Conservation (phyloP, 2,113 vertebrate species). For the Phylloscopus trochilus region DNA sequence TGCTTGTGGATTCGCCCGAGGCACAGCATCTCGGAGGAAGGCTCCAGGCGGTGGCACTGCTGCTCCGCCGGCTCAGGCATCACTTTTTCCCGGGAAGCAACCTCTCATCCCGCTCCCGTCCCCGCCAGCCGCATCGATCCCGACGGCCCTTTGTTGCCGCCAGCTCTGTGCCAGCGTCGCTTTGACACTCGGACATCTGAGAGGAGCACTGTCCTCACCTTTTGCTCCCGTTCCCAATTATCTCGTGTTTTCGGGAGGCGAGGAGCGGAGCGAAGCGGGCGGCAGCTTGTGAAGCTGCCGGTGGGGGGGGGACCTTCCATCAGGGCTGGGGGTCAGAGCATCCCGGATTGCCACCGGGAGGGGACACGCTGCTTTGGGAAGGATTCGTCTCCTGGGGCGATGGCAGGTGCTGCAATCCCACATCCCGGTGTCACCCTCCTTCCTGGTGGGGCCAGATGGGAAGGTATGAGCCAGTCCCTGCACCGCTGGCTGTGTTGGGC, state of each 20-base stretch:
- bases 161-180: background rate
- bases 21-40: background rate
- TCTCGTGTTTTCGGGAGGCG: background rate
- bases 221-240: background rate
- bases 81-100: background rate
- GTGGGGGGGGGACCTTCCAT: background rate
- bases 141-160: background rate
- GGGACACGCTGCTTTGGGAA: fast-evolving
- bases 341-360: background rate
- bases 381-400: background rate
- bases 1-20: background rate
- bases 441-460: background rate
- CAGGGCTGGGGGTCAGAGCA: background rate
- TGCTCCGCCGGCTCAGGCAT: background rate
- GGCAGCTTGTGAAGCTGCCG: background rate
- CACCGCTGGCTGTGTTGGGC: fast-evolving
- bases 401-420: background rate
- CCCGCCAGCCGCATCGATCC: background rate
- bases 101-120: background rate
- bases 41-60: conserved; percentile 38
- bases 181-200: background rate
- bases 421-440: background rate
- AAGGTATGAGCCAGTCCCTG: fast-evolving
- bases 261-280: background rate
- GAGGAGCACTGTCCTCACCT: background rate